Evolutionary conservation across 2,113 vertebrate species (phyloP).

Genomic region (Amia ocellicauda): DNA sequence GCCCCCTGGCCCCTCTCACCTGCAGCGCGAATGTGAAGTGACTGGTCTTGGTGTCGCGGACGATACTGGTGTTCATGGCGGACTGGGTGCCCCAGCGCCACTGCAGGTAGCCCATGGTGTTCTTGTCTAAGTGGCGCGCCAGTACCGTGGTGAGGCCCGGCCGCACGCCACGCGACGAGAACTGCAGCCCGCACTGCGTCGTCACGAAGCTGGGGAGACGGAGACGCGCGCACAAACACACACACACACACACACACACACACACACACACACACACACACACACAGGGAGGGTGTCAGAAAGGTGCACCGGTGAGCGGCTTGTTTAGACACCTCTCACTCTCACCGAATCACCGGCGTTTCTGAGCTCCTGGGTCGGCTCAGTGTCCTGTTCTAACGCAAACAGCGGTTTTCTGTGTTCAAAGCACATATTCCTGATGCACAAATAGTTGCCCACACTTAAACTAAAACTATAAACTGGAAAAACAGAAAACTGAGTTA

Average conservation of each 20-base stretch:
- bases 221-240: not conserved
- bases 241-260: not conserved
- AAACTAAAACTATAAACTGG: no score
- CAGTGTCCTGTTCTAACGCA: no score
- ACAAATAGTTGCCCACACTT: no score
- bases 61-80: conserved; percentile 94
- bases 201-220: conserved; percentile 79
- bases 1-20: conserved; percentile 53
- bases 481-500: no score
- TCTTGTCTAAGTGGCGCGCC: conserved; percentile 91
- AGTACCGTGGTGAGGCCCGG: conserved; percentile 85
- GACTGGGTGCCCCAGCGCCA: conserved; percentile 96
- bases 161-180: conserved; percentile 84
- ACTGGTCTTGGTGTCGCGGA: conserved; percentile 91
- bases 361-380: no score
- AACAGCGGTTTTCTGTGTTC: no score
- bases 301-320: no score
- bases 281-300: not conserved
- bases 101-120: conserved; percentile 96
- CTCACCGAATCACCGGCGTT: no score
- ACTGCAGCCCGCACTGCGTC: conserved; percentile 88
- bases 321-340: no score
- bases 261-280: not conserved
- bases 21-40: conserved; percentile 88
- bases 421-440: no score